phyloP scores from a whole-genome alignment of 2,888 invertebrate genomes.

The Spicauda simplicius region DNA sequence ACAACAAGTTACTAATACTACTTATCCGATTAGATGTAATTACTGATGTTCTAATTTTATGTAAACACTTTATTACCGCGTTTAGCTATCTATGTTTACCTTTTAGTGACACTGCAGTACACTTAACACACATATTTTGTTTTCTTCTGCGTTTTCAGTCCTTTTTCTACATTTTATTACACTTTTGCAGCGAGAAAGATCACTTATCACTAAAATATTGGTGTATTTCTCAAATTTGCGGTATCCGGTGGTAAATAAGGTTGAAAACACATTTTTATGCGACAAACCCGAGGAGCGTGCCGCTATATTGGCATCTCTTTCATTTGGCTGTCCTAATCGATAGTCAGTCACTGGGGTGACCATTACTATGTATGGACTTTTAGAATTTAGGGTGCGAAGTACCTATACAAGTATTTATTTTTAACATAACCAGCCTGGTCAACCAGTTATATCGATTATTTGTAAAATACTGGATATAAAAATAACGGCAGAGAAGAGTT shows the following conservation, averaged over 20 bases:
- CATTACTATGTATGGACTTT: slow-evolving; percentile 43
- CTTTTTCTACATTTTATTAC: slow-evolving; percentile 41
- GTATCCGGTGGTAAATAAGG: slow-evolving; percentile 60
- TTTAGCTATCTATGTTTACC: slow-evolving; percentile 14
- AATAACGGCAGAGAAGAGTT: too few relatives aligned
- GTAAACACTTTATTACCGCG: slow-evolving; percentile 5
- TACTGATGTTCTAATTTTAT: neutral
- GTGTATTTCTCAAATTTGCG: slow-evolving; percentile 48
- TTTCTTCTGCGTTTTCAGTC: neutral
- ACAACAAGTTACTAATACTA: neutral
- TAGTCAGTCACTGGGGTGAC: slow-evolving; percentile 70
- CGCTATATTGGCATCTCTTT: slow-evolving; percentile 65
- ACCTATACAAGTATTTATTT: neutral
- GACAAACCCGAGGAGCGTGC: slow-evolving; percentile 68
- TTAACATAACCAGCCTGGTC: neutral
- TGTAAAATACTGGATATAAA: too few relatives aligned
- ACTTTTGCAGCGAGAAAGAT: slow-evolving; percentile 14
- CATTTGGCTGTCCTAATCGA: slow-evolving; percentile 69
- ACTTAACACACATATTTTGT: slow-evolving; percentile 9
- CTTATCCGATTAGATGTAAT: too few relatives aligned
- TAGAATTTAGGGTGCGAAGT: slow-evolving; percentile 10
- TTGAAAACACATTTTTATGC: slow-evolving; percentile 76
- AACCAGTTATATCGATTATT: neutral
- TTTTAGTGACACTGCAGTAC: slow-evolving; percentile 13
- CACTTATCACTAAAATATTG: slow-evolving; percentile 35